Percentiles rank a stretch among this genome's conserved stretches.
These are phyloP conservation scores for Corvus cornix DNA, from an alignment of 2,113 vertebrate species.

Conservation along the genomic window DNA sequence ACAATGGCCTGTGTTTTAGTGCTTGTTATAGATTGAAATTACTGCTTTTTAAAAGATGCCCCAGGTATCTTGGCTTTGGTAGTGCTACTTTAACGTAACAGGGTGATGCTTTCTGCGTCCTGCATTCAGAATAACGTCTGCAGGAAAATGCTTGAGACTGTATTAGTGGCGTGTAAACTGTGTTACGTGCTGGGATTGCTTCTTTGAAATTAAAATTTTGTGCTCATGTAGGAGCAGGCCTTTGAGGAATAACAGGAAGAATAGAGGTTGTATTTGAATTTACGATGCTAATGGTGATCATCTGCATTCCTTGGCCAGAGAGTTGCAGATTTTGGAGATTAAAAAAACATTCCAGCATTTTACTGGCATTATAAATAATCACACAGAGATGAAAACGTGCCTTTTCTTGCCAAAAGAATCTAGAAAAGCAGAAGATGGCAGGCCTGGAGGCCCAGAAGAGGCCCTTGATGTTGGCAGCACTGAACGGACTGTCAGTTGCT, in stretches of 20 bases:
- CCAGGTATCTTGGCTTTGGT: neutral
- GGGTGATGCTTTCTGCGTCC: neutral
- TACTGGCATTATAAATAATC: conserved; percentile 74
- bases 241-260: conserved; percentile 54
- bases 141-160: conserved; percentile 9
- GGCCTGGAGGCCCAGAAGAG: conserved; percentile 93
- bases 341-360: conserved; percentile 80
- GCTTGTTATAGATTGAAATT: neutral
- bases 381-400: conserved; percentile 79
- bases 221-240: conserved; percentile 58
- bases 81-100: neutral
- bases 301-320: conserved; percentile 77
- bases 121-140: neutral
- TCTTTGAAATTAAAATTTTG: conserved; percentile 63
- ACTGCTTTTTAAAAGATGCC: conserved; percentile 19
- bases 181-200: conserved; percentile 27
- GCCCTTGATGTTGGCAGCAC: conserved; percentile 91
- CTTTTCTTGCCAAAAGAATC: conserved; percentile 91
- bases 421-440: conserved; percentile 97
- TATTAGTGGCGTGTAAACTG: conserved; percentile 45
- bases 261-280: conserved; percentile 70
- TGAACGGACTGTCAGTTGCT: conserved; percentile 90
- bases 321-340: conserved; percentile 80
- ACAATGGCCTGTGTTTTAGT: neutral
- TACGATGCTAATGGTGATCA: conserved; percentile 60